Percentiles rank a stretch among this genome's conserved stretches.
These are phyloP conservation scores for Aphodius sticticus DNA, from an alignment of 2,888 invertebrate genomes.

Conservation along the genomic window DNA sequence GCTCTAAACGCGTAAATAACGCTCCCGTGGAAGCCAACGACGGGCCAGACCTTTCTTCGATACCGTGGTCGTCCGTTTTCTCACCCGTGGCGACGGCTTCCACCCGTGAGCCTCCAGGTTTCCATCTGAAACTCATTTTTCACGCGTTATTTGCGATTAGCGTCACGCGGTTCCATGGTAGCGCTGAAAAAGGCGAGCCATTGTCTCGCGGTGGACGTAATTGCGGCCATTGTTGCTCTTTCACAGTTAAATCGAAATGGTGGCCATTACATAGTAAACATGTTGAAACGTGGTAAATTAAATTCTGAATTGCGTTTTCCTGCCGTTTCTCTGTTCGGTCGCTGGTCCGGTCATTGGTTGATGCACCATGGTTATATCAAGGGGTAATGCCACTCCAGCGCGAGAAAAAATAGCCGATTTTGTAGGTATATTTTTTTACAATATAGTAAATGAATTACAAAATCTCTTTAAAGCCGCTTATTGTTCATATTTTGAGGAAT, in stretches of 20 bases:
- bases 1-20: conserved; percentile 37
- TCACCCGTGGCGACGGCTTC: not conserved
- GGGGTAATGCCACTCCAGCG: too few species aligned
- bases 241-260: conserved; percentile 4
- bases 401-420: too few species aligned
- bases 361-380: not conserved
- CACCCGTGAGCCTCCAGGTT: not conserved
- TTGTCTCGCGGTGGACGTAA: not conserved
- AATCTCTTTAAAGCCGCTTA: too few species aligned
- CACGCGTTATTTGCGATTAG: conserved; percentile 10
- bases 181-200: not conserved
- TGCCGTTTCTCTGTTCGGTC: not conserved
- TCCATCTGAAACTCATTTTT: conserved; percentile 13
- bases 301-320: not conserved
- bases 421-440: too few species aligned
- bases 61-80: not conserved
- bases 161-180: not conserved
- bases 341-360: too few species aligned
- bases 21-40: conserved; percentile 14
- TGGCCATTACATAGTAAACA: not conserved
- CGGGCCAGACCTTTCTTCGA: not conserved
- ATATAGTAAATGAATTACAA: too few species aligned
- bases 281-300: not conserved
- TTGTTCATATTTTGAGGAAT: too few species aligned
- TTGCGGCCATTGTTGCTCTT: not conserved